These are phyloP conservation scores for Spongia lamella DNA, from an alignment of 37 sponge, comb jelly and placozoan genomes.

Conservation along the genomic window DNA sequence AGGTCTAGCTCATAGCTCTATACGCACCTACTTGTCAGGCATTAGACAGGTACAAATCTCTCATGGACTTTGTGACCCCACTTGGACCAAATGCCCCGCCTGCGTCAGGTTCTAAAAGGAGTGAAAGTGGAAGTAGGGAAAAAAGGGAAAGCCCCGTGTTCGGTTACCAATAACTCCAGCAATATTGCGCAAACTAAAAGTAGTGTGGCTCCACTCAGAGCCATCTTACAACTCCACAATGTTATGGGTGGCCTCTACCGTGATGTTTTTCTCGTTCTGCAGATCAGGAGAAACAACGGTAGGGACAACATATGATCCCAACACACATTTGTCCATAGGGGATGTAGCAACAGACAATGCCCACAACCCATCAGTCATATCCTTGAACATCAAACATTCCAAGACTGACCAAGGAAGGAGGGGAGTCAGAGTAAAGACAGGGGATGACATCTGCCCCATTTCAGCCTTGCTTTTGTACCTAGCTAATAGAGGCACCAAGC, in stretches of 20 bases:
- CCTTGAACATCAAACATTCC: conserved; percentile 6
- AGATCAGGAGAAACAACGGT: conserved; percentile 5
- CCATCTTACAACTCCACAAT: too few species aligned
- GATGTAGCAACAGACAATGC: background rate
- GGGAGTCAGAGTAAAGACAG: conserved; percentile 7
- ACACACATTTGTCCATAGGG: background rate
- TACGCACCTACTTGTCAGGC: too few species aligned
- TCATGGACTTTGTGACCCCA: too few species aligned
- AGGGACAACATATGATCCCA: background rate
- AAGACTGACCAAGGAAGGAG: conserved; percentile 16
- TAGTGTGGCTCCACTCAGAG: too few species aligned
- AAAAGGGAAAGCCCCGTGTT: too few species aligned
- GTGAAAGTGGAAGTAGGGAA: too few species aligned
- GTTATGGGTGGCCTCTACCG: conserved; percentile 7
- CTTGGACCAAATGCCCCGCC: too few species aligned
- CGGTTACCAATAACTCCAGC: too few species aligned
- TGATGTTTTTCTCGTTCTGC: conserved; percentile 9
- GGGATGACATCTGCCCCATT: conserved; percentile 11
- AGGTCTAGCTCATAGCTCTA: too few species aligned
- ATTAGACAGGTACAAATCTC: too few species aligned
- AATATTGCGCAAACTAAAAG: too few species aligned
- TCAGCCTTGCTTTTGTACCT: conserved; percentile 5
- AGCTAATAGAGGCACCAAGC: background rate
- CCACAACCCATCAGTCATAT: background rate
- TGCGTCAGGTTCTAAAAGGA: too few species aligned